Conservation (phyloP, 2,113 vertebrate genomes). For the Hydrolagus affinis region DNA sequence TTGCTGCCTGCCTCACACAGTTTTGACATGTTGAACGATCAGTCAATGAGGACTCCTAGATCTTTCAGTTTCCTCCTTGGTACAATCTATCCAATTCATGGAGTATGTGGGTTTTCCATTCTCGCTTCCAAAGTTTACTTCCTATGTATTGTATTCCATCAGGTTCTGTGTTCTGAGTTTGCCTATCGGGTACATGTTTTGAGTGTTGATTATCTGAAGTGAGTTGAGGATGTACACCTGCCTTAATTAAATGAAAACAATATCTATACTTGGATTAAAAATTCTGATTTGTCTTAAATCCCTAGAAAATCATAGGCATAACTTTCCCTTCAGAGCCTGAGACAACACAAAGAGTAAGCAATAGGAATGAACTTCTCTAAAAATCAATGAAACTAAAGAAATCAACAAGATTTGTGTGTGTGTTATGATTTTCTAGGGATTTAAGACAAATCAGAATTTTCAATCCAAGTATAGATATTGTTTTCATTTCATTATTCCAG, state of each 20-base stretch:
- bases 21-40: no score
- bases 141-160: not conserved
- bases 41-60: no score
- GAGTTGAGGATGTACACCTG: not conserved
- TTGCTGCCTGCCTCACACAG: no score
- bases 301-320: not conserved
- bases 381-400: not conserved
- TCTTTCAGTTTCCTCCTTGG: no score
- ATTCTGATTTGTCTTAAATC: not conserved
- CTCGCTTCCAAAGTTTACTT: no score
- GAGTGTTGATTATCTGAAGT: not conserved
- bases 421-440: not conserved
- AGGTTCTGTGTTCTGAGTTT: not conserved
- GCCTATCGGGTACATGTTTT: not conserved
- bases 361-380: not conserved
- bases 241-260: not conserved
- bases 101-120: no score
- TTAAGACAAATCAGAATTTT: not conserved
- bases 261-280: not conserved
- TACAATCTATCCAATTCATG: no score
- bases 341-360: not conserved
- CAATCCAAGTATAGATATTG: not conserved
- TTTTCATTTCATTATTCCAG: not conserved
- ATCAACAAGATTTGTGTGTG: not conserved
- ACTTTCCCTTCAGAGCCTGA: not conserved